Evolutionary conservation across 2,888 invertebrate species (phyloP), one percentile per base, ranked within the genome.

Genomic region (Hyposoter dolosus): DNA sequence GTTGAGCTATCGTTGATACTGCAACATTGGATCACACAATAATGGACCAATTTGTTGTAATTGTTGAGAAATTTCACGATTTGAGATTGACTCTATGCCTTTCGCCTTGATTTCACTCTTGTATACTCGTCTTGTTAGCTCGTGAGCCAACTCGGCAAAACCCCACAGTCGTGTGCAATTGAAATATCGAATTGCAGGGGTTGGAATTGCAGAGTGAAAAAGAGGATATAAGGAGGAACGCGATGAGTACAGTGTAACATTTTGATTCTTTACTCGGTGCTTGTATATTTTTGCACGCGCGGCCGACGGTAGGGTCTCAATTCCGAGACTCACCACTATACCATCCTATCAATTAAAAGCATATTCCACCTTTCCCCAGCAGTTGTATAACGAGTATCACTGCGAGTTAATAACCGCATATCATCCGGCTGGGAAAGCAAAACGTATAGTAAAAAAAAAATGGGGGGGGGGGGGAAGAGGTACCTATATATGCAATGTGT

Each of bases 381-480:
- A 81, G 65, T 83, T 78, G 77, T 82, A 69, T 76, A 77, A 53
- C 65, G 81, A 82, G 78, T 86, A 81, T 82, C 82, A 83, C 83
- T 69, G 40, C 40, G 83, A 86, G 74, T 86, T 86, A 86, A 86
- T 86, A 86, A 86, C 91, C 90, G 90, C 91, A 92, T 91, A 93
- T 92, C 92, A 90, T 92, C 90, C 65, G 66, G 78, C 77, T 80
- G 84, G 87, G 86, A 88, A 88, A 63, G 72, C n/a, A 74, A 79
- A 76, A 74, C 77, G 53, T 71, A 50, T 66, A 45, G 45, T 17
- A 60, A 60, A 53, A 15, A 10, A 40, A 40, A 9, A 4, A 1
- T 40, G n/a, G n/a, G n/a, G n/a, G n/a, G 40, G 40, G 9, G 40
- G 40, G 0, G 5, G 0, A 40, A 40, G 40, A 40, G 40, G 40